Percentiles rank a stretch among this genome's conserved stretches.
These are phyloP conservation scores for Amphipoea oculea DNA, from an alignment of 2,888 invertebrate species.

Conservation along the genomic window DNA sequence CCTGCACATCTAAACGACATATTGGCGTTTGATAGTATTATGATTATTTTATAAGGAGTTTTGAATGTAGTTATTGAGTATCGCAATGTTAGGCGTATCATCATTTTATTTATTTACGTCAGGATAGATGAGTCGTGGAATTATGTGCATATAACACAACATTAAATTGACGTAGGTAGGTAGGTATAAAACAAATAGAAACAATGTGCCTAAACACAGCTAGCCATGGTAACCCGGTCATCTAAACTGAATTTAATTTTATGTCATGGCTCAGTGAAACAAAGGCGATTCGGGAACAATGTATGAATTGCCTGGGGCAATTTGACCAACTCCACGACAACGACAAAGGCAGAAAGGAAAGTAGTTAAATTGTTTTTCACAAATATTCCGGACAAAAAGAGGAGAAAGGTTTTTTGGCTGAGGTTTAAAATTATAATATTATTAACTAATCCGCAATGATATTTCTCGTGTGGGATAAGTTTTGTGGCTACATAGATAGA, in stretches of 20 bases:
- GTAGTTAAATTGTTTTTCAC: slow-evolving; percentile 10
- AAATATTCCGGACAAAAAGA: not conserved
- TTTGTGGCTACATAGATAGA: not conserved
- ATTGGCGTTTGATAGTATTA: slow-evolving; percentile 63
- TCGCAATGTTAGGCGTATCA: not conserved
- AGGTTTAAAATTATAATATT: not conserved
- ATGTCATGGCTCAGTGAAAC: slow-evolving; percentile 19
- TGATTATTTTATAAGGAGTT: not conserved
- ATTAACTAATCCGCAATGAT: not conserved
- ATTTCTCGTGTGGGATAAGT: not conserved
- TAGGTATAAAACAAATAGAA: not conserved
- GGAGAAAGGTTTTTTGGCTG: not conserved
- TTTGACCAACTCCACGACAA: not conserved
- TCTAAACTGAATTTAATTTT: slow-evolving; percentile 15
- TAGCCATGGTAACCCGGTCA: not conserved
- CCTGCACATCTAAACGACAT: slow-evolving; percentile 72
- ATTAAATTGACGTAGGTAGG: too few relatives aligned
- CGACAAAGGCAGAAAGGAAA: not conserved
- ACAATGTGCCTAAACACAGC: not conserved
- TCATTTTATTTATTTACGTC: not conserved
- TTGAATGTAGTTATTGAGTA: not conserved
- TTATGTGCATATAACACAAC: too few relatives aligned
- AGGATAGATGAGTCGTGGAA: not conserved
- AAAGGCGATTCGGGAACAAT: slow-evolving; percentile 6
- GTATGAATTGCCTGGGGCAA: not conserved